Evolutionary conservation across 2,113 vertebrate genomes (phyloP).

Genomic region (Aramus guarauna): DNA sequence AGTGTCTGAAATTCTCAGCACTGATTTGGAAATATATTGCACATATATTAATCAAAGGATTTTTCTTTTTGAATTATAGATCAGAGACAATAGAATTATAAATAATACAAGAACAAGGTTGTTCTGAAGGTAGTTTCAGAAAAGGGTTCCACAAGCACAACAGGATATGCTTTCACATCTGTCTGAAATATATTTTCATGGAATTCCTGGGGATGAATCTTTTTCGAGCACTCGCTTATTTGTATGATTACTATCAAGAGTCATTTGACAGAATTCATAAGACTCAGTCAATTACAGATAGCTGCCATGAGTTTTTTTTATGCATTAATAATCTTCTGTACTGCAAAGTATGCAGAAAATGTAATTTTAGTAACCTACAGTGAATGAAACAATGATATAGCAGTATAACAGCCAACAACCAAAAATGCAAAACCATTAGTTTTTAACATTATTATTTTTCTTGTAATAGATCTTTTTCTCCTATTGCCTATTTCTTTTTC

Average conservation of each 20-base stretch:
- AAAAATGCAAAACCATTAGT: background rate
- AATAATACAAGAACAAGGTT: constrained; percentile 22
- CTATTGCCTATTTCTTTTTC: background rate
- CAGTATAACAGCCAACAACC: background rate
- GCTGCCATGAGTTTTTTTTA: background rate
- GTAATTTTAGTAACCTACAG: background rate
- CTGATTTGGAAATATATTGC: background rate
- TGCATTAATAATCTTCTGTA: background rate
- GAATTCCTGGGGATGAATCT: background rate
- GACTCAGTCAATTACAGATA: background rate
- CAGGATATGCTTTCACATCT: background rate
- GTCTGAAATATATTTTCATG: background rate
- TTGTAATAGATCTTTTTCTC: background rate
- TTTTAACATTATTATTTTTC: background rate
- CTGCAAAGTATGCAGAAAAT: background rate
- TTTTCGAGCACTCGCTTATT: background rate
- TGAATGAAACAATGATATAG: background rate
- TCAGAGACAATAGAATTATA: constrained; percentile 31
- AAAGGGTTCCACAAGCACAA: background rate
- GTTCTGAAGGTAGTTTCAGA: background rate
- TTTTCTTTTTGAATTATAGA: constrained; percentile 32
- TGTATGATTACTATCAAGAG: background rate
- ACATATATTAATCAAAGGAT: background rate
- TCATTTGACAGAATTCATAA: background rate
- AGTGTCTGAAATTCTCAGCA: background rate